These are phyloP conservation scores for Phaethon lepturus DNA, from an alignment of 2,113 vertebrate genomes.

Conservation along the genomic window DNA sequence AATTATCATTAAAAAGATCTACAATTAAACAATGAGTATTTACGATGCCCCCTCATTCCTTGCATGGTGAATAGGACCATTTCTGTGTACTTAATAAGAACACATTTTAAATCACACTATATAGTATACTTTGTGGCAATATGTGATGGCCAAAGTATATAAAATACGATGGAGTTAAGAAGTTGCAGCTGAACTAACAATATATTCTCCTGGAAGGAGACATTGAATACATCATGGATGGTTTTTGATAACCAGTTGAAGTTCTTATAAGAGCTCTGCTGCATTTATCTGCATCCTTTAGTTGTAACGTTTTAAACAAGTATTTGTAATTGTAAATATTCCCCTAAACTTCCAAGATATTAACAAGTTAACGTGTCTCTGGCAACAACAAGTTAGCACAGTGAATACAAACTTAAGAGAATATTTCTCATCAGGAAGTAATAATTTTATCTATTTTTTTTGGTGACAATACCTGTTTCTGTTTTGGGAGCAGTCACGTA, in stretches of 20 bases:
- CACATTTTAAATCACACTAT: conserved; percentile 77
- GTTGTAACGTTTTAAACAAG: conserved; percentile 59
- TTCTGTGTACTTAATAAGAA: conserved; percentile 76
- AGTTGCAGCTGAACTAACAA: conserved; percentile 83
- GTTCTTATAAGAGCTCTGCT: conserved; percentile 62
- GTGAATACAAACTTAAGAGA: not conserved
- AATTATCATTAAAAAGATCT: conserved; percentile 37
- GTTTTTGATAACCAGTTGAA: conserved; percentile 76
- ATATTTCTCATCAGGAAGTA: conserved; percentile 20
- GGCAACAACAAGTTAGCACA: conserved; percentile 5
- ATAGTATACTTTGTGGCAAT: conserved; percentile 69
- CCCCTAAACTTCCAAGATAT: conserved; percentile 49
- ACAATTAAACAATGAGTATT: conserved; percentile 56
- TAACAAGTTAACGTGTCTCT: conserved; percentile 56
- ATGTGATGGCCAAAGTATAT: conserved; percentile 74
- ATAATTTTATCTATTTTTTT: not conserved
- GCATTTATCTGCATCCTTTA: conserved; percentile 56
- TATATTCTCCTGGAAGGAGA: conserved; percentile 76
- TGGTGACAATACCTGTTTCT: not conserved
- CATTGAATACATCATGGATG: conserved; percentile 73
- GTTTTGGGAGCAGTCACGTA: not conserved
- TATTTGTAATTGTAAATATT: conserved; percentile 71
- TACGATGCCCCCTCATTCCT: conserved; percentile 59
- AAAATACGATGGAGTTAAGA: conserved; percentile 80
- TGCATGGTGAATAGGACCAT: conserved; percentile 21